phyloP scores from a whole-genome alignment of 2,888 invertebrate species.

The Heteropelma amictum region DNA sequence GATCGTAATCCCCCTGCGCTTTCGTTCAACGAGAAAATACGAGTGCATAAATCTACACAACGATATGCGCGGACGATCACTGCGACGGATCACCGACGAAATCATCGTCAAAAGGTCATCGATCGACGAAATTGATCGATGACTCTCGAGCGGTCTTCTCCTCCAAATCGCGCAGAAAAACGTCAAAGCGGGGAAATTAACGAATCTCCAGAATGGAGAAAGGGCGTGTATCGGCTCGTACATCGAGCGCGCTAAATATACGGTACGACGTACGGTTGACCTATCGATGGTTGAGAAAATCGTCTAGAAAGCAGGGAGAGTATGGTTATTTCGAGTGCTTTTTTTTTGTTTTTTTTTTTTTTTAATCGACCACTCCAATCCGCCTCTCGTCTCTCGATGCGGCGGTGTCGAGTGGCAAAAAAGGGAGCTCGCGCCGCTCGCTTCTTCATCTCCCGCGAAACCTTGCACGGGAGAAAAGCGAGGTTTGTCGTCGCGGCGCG shows the following conservation, averaged over 20 bases:
- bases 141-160: background rate
- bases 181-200: conserved; percentile 47
- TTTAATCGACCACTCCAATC: background rate
- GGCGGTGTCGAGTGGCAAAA: conserved; percentile 43
- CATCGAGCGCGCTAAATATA: no score
- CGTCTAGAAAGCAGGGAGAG: background rate
- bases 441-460: no score
- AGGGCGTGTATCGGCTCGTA: background rate
- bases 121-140: conserved; percentile 14
- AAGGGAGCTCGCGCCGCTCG: conserved; percentile 28
- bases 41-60: no score
- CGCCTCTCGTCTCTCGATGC: background rate
- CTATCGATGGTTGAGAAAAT: no score
- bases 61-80: conserved; percentile 15
- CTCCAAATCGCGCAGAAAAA: background rate
- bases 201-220: background rate
- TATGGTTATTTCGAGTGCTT: no score
- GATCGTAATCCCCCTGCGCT: background rate
- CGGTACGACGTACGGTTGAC: no score
- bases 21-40: conserved; percentile 32
- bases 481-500: conserved; percentile 4
- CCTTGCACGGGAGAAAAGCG: conserved; percentile 17
- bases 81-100: no score
- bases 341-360: background rate
- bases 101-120: conserved; percentile 44